Evolutionary conservation across 1,140 invertebrate genomes (phyloP).

Genomic region (Ctenoplectra terminalis): DNA sequence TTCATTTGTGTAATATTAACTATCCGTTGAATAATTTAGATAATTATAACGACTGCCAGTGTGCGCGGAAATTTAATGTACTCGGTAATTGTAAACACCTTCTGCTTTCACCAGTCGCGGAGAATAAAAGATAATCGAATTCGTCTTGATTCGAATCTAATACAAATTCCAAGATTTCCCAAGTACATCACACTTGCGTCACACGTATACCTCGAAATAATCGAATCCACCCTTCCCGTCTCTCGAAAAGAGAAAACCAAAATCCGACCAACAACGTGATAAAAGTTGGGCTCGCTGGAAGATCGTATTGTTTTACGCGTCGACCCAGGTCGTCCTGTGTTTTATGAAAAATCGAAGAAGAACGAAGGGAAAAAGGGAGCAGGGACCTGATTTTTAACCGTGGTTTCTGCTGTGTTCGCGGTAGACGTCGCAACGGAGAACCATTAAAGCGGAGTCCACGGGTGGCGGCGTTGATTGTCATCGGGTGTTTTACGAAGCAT

Average conservation of each 20-base stretch:
- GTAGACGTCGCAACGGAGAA: conserved; percentile 46
- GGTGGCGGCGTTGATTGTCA: conserved; percentile 59
- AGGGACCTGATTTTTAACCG: background rate
- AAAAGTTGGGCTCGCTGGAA: background rate
- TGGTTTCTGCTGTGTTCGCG: background rate
- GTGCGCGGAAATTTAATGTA: too few relatives aligned
- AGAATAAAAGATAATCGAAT: too few relatives aligned
- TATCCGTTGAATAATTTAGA: too few relatives aligned
- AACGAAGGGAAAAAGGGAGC: background rate
- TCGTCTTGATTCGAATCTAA: too few relatives aligned
- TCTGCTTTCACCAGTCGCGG: too few relatives aligned
- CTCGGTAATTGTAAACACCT: too few relatives aligned
- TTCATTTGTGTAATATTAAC: too few relatives aligned
- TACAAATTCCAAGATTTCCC: too few relatives aligned
- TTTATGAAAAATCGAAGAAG: conserved; percentile 30
- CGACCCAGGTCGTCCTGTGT: background rate
- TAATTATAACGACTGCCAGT: too few relatives aligned
- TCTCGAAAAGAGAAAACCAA: background rate
- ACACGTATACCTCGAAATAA: background rate
- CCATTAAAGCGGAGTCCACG: conserved; percentile 58
- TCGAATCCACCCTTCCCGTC: too few relatives aligned
- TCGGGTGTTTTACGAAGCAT: conserved; percentile 56
- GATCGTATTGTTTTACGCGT: conserved; percentile 2
- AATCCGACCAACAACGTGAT: background rate
- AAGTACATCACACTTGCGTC: background rate